Evolutionary conservation across 2,113 vertebrate species (phyloP).

Genomic region (Platanista minor): DNA sequence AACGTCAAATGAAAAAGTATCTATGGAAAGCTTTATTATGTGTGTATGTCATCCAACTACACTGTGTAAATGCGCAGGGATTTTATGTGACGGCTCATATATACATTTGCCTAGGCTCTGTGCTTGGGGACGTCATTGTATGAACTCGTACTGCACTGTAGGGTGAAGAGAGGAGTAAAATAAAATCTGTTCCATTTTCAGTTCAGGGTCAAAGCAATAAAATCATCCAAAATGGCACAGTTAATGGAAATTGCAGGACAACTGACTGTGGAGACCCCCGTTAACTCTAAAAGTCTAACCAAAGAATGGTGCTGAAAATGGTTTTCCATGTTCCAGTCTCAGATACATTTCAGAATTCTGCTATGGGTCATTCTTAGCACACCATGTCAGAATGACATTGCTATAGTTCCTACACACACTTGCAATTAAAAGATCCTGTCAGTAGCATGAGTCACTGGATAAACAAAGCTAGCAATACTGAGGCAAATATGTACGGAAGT

Average conservation of each 20-base stretch:
- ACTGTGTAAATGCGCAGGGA: slow-evolving; percentile 58
- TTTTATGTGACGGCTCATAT: slow-evolving; percentile 65
- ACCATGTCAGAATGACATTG: neutral
- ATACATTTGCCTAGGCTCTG: slow-evolving; percentile 46
- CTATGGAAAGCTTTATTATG: slow-evolving; percentile 70
- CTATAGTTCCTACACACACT: neutral
- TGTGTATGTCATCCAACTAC: slow-evolving; percentile 64
- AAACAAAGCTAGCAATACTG: neutral
- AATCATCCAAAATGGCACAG: slow-evolving; percentile 3
- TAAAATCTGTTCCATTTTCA: slow-evolving; percentile 25
- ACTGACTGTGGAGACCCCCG: neutral
- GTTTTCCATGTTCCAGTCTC: neutral
- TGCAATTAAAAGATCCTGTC: neutral
- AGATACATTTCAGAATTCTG: neutral
- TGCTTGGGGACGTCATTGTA: neutral
- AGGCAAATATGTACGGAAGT: neutral
- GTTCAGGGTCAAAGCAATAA: slow-evolving; percentile 10
- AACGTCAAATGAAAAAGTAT: slow-evolving; percentile 56
- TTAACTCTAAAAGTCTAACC: neutral
- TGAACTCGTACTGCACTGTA: neutral
- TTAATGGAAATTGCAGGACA: slow-evolving; percentile 11
- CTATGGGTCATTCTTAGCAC: neutral
- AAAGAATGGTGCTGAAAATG: neutral
- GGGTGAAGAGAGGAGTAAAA: neutral
- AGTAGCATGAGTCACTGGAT: neutral